phyloP scores from a whole-genome alignment of 2,888 invertebrate species.

The Serripes groenlandicus region DNA sequence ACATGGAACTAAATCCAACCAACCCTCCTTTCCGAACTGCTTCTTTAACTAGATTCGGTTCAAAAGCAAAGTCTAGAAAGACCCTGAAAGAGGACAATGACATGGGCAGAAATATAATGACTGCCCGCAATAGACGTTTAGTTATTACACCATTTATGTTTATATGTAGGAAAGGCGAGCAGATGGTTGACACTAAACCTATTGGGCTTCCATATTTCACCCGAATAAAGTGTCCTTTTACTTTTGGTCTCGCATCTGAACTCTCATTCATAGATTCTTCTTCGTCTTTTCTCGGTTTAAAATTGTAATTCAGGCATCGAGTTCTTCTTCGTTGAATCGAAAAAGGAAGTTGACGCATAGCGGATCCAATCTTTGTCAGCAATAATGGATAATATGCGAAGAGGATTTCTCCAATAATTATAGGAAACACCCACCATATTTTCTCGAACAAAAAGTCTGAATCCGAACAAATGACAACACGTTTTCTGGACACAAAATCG shows the following conservation, averaged over 20 bases:
- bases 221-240: not conserved
- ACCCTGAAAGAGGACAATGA: constrained; percentile 18
- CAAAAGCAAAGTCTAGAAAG: constrained; percentile 32
- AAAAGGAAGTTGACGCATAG: not conserved
- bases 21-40: constrained; percentile 47
- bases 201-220: constrained; percentile 28
- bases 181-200: constrained; percentile 29
- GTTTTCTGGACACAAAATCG: not conserved
- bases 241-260: not conserved
- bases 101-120: constrained; percentile 31
- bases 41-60: constrained; percentile 5
- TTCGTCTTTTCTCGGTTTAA: not conserved
- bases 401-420: constrained; percentile 35
- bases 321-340: not conserved
- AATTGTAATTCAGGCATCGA: not conserved
- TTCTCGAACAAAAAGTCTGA: constrained; percentile 27
- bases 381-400: constrained; percentile 52
- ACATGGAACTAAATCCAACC: constrained; percentile 50
- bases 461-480: constrained; percentile 22
- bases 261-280: not conserved
- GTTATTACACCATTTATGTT: constrained; percentile 4
- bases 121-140: constrained; percentile 23
- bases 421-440: constrained; percentile 54
- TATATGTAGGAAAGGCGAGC: constrained; percentile 15
- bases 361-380: constrained; percentile 27